A percentile compares a stretch with the other conserved stretches of the same genome.
phyloP scores from a whole-genome alignment of 2,888 invertebrate genomes.

The Crematogaster levior region DNA sequence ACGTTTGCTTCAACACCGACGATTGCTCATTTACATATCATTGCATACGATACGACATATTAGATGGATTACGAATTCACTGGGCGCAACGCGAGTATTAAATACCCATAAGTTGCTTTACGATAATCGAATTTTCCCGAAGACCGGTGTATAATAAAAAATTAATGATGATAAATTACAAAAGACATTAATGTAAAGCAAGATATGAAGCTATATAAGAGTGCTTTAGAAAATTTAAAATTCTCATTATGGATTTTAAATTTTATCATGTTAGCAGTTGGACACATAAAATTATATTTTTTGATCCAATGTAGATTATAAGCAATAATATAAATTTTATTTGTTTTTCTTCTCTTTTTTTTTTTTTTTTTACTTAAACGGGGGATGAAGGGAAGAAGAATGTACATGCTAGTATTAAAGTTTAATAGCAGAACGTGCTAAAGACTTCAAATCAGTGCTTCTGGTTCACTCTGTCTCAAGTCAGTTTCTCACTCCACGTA shows the following conservation, averaged over 20 bases:
- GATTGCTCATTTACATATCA: constrained; percentile 52
- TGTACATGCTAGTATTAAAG: neutral
- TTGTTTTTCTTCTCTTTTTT: too few species aligned
- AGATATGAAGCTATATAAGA: neutral
- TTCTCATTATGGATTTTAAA: neutral
- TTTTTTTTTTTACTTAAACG: neutral
- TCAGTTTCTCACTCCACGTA: constrained; percentile 17
- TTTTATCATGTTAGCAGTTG: neutral
- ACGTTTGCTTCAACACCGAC: constrained; percentile 43
- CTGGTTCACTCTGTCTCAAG: neutral
- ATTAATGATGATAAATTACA: constrained; percentile 14
- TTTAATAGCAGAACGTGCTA: neutral
- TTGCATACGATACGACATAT: constrained; percentile 38
- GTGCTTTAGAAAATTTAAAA: neutral
- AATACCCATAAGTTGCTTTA: constrained; percentile 25
- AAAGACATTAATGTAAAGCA: constrained; percentile 11
- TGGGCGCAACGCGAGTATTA: constrained; percentile 16
- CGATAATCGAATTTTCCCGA: neutral
- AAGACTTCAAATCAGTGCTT: neutral
- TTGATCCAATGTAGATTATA: neutral
- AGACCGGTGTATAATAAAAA: neutral
- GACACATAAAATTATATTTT: neutral
- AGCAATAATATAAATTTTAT: too few species aligned
- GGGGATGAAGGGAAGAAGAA: neutral
- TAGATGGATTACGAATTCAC: constrained; percentile 44